Evolutionary conservation across 2,113 vertebrate species (phyloP), one percentile per base, ranked within the genome.

Genomic region (Lampris megalopsis): DNA sequence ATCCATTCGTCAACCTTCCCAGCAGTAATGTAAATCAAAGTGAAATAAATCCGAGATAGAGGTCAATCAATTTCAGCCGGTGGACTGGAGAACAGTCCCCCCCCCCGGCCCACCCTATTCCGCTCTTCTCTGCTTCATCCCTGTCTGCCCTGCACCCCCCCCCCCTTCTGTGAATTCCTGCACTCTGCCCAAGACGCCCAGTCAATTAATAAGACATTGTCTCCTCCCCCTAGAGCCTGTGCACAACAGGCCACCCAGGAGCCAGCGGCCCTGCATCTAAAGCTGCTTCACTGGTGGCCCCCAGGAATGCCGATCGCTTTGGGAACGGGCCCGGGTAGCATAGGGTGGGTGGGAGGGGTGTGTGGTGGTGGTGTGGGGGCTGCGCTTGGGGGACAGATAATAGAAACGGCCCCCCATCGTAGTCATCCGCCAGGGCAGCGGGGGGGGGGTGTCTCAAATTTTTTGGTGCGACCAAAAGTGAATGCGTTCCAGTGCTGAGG

Each of bases 171-270:
- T 81, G 87, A 92, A 94, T 94, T 94, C 93, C 92, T 92, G 79
- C 88, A 92, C 91, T 93, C 84, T 70, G 86, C 88, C 91, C 86
- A 89, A 89, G 88, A 93, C 90, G 90, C 93, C 92, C 93, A 95
- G 94, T 95, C 93, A 94, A 95, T 95, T 95, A 95, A 94, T 93
- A 94, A 95, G 94, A 94, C 93, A 95, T 95, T 88, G 93, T 94
- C 91, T 91, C 94, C 94, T 91, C 94, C 94, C 93, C 87, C 85
- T 7, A 36, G 87, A 89, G 89, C 83, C 88, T 49, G 73, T 79
- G 91, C 72, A 92, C 89, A 92, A 90, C 88, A 86, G 93, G 93
- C 94, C 94, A 95, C 94, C 94, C 94, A 95, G 89, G 93, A 95
- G 92, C 90, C 75, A 54, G 66, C 43, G 49, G 79, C 64, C 88